Conservation (phyloP, 1,140 invertebrate species). For the Danaus melanippus region DNA sequence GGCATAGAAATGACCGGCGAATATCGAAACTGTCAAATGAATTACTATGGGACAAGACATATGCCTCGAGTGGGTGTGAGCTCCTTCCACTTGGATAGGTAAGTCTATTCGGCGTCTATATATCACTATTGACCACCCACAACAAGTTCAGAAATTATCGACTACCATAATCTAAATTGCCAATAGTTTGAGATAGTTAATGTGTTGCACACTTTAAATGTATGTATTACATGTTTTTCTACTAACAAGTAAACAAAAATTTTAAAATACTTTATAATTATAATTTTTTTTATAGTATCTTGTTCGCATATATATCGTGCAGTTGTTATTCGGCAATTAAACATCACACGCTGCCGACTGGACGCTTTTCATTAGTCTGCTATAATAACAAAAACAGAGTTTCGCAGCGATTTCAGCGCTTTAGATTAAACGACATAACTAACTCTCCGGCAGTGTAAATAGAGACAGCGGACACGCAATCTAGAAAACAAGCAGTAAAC, state of each 20-base stretch:
- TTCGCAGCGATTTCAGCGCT: slow-evolving; percentile 10
- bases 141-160: slow-evolving; percentile 6
- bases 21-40: slow-evolving; percentile 19
- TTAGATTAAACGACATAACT: background rate
- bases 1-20: slow-evolving; percentile 14
- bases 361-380: slow-evolving; percentile 4
- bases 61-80: slow-evolving; percentile 21
- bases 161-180: slow-evolving; percentile 7
- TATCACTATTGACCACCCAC: slow-evolving; percentile 23
- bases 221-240: too few relatives aligned
- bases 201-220: background rate
- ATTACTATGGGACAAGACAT: slow-evolving; percentile 20
- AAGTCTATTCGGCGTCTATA: slow-evolving; percentile 22
- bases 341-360: slow-evolving; percentile 4
- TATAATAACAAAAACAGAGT: slow-evolving; percentile 1
- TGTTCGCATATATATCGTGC: background rate
- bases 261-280: too few relatives aligned
- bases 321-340: slow-evolving; percentile 8
- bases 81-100: slow-evolving; percentile 24
- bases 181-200: slow-evolving; percentile 6
- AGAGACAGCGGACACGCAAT: slow-evolving; percentile 8
- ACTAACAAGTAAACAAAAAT: too few relatives aligned
- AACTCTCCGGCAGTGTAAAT: background rate
- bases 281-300: too few relatives aligned
- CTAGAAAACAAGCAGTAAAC: slow-evolving; percentile 15